These are phyloP conservation scores for Loriculus beryllinus DNA, from an alignment of 2,797 vertebrate species.

Conservation along the genomic window DNA sequence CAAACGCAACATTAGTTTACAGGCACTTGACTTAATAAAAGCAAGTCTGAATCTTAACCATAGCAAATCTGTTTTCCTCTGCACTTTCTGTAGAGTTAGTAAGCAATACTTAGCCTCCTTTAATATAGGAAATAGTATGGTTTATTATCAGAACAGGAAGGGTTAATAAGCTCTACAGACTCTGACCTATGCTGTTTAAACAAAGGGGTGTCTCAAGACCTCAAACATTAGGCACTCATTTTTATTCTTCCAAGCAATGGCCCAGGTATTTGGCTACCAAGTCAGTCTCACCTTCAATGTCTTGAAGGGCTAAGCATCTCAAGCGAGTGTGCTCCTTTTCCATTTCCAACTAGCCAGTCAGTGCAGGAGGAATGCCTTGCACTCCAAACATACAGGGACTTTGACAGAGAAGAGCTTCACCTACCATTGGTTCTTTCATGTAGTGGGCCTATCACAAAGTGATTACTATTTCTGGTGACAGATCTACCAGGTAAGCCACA, in stretches of 20 bases:
- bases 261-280: neutral
- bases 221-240: neutral
- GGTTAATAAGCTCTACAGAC: neutral
- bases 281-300: neutral
- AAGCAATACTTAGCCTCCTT: neutral
- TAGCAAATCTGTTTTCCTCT: neutral
- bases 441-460: neutral
- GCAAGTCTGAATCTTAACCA: neutral
- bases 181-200: neutral
- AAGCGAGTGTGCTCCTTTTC: neutral
- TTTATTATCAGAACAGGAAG: neutral
- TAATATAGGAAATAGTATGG: neutral
- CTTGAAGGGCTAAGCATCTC: neutral
- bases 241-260: neutral
- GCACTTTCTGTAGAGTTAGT: neutral
- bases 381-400: neutral
- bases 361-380: neutral
- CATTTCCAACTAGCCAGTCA: neutral
- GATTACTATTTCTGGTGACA: neutral
- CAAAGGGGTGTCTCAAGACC: neutral
- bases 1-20: rapidly evolving
- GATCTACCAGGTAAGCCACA: neutral
- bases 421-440: neutral
- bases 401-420: neutral
- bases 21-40: neutral